phyloP scores from a whole-genome alignment of 2,888 invertebrate species.

The Himalopsyche tibetana region DNA sequence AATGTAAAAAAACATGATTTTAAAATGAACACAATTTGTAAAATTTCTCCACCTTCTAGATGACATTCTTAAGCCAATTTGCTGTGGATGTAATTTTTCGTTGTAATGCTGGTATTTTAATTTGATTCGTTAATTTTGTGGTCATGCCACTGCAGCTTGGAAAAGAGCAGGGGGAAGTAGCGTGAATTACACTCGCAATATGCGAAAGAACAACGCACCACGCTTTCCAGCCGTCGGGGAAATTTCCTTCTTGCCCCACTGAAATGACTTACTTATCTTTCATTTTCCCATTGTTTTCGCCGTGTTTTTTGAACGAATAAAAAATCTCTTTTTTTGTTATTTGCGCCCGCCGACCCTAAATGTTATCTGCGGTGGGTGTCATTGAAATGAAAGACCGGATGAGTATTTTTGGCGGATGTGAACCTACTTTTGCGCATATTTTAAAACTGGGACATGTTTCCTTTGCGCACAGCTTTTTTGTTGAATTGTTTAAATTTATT shows the following conservation, averaged over 20 bases:
- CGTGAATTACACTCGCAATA: constrained; percentile 54
- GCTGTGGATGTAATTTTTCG: no score
- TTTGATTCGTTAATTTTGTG: background rate
- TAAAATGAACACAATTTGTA: no score
- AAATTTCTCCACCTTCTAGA: no score
- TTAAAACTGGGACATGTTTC: constrained; percentile 54
- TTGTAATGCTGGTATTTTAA: no score
- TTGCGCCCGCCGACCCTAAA: constrained; percentile 50
- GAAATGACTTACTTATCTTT: constrained; percentile 58
- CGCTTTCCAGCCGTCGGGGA: constrained; percentile 49
- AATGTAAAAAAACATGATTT: no score
- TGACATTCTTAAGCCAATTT: no score
- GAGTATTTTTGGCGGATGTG: constrained; percentile 49
- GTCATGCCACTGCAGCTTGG: background rate
- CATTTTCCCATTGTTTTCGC: constrained; percentile 58
- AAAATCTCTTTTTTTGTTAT: constrained; percentile 48
- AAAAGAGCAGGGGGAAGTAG: background rate
- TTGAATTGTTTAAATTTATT: constrained; percentile 39
- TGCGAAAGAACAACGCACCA: constrained; percentile 45
- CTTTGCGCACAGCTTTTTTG: constrained; percentile 50
- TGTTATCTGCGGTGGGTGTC: constrained; percentile 48
- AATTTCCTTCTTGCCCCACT: constrained; percentile 47
- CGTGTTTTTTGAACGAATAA: constrained; percentile 50
- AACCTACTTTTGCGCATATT: constrained; percentile 49
- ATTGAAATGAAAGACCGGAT: constrained; percentile 48